A percentile compares a stretch with the other conserved stretches of the same genome.
phyloP scores from a whole-genome alignment of 2,888 invertebrate genomes.

The Tetanocera ferruginea region DNA sequence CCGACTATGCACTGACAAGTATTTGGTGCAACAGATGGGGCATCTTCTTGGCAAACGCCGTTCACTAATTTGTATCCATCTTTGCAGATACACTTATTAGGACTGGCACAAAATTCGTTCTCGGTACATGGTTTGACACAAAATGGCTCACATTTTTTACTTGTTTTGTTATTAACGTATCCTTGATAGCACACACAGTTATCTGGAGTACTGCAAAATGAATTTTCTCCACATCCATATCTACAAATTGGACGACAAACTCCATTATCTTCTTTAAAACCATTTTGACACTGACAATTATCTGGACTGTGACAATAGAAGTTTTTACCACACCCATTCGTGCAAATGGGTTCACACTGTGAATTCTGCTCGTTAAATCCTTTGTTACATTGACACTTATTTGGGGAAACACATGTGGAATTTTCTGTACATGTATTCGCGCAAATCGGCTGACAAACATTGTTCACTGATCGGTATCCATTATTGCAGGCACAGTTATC shows the following conservation, averaged over 20 bases:
- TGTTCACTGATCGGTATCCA: not conserved
- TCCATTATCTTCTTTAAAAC: not conserved
- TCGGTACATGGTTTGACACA: not conserved
- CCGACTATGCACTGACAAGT: not conserved
- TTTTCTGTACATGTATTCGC: not conserved
- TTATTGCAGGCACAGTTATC: not conserved
- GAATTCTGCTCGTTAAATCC: no score
- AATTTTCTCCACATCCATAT: not conserved
- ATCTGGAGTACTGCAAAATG: not conserved
- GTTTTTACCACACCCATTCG: not conserved
- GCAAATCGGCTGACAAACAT: not conserved
- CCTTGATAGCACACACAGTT: not conserved
- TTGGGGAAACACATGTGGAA: not conserved
- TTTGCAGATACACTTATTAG: not conserved
- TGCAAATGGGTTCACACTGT: not conserved
- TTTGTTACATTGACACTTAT: no score
- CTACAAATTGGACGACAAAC: not conserved
- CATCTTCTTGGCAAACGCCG: not conserved
- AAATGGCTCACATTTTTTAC: not conserved
- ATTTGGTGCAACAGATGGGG: not conserved
- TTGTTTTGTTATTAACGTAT: not conserved
- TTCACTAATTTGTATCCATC: not conserved
- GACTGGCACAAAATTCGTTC: not conserved
- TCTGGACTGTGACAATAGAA: not conserved
- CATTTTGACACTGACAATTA: not conserved